A percentile compares a stretch with the other conserved stretches of the same genome.
phyloP scores from a whole-genome alignment of 1,140 invertebrate species.

The Cardiocondyla obscurior region DNA sequence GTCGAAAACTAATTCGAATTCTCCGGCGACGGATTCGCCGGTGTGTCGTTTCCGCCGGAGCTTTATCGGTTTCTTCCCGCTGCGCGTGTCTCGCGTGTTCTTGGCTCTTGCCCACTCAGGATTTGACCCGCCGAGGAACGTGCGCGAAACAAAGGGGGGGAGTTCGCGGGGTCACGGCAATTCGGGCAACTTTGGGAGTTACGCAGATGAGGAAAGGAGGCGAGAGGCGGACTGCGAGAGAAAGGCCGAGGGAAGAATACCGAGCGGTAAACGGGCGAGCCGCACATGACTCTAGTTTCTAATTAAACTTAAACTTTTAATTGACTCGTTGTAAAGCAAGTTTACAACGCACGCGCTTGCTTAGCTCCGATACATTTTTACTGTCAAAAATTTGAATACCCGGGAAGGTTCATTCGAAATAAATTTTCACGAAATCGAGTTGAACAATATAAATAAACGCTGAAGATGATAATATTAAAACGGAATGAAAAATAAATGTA shows the following conservation, averaged over 20 bases:
- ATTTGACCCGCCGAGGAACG: constrained; percentile 13
- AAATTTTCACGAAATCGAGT: not conserved
- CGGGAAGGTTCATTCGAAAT: too few relatives aligned
- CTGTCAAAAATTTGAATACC: too few relatives aligned
- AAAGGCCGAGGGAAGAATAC: not conserved
- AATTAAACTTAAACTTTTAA: constrained; percentile 84
- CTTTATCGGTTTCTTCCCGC: constrained; percentile 26
- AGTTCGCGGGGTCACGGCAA: constrained; percentile 13
- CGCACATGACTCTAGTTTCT: constrained; percentile 77
- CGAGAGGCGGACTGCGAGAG: not conserved
- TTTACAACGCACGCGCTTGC: constrained; percentile 71
- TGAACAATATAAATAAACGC: not conserved
- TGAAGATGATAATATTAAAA: not conserved
- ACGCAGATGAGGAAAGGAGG: constrained; percentile 18
- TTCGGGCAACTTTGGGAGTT: not conserved
- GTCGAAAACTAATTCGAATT: constrained; percentile 52
- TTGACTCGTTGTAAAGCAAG: constrained; percentile 81
- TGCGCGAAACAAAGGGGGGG: constrained; percentile 10
- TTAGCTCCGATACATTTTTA: too few relatives aligned
- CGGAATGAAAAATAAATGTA: not conserved
- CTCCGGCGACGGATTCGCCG: constrained; percentile 8
- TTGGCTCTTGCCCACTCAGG: not conserved
- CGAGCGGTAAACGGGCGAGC: constrained; percentile 3
- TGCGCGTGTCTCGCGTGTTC: not conserved
- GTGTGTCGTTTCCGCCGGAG: constrained; percentile 21